Evolutionary conservation across 2,113 vertebrate genomes (phyloP), one percentile per base, ranked within the genome.

Genomic region (Sorex araneus): DNA sequence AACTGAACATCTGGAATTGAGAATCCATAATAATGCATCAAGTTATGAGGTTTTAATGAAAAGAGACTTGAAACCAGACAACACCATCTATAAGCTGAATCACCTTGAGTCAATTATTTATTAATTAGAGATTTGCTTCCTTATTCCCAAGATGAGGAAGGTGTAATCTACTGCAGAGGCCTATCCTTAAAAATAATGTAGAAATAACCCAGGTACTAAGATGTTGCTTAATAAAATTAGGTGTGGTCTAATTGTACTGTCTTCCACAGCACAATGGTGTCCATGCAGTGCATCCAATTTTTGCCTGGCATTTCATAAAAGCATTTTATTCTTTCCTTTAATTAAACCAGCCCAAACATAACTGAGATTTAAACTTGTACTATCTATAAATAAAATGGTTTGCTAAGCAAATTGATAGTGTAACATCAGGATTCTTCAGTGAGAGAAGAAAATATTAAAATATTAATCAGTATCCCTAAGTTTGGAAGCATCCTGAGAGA

Each of bases 401-500:
- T 92, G 76, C 71, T 36, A 84, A 86, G 32, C 40, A 84, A 54
- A 77, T 77, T 67, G 81, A 87, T 73, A 76, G 36, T 87, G 0
- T 50, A 87, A 19, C 4, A 32, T 43, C 73, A 85, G 69, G 2
- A 67, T 81, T 94, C 67, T 67, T 77, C 23, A 27, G 40, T 28
- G 16, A 64, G 23, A 76, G n/a, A 92, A 87, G 50, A 84, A 91
- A 89, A 89, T 78, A 79, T 92, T 76, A 90, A 87, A 90, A 40
- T 87, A 87, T 87, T 63, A 80, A 73, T 94, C 19, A 60, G 34
- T 28, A 8, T 71, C 70, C 30, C 36, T 85, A 81, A 66, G 7
- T 87, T 90, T 84, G 32, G 13, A 76, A 92, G 13, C 0, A 57
- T 70, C 21, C 40, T 92, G 73, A 78, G 32, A 64, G 13, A 82